Evolutionary conservation across 2,888 invertebrate species (phyloP).

Genomic region (Ligdia adustata): DNA sequence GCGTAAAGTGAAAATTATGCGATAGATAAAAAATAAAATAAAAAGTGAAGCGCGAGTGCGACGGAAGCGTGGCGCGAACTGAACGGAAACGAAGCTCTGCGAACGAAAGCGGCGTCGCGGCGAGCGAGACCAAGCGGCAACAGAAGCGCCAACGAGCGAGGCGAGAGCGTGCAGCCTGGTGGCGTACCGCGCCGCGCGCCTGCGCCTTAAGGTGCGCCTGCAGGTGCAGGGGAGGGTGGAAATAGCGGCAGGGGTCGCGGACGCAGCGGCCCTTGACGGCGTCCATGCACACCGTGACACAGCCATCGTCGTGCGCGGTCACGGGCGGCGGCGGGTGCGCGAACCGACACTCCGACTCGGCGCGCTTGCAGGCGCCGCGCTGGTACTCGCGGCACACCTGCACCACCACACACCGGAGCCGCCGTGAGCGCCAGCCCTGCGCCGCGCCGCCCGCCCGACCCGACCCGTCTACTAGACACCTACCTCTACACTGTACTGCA

Average conservation of each 20-base stretch:
- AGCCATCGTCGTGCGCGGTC: conserved; percentile 98
- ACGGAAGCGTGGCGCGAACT: conserved; percentile 83
- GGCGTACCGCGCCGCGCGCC: conserved; percentile 96
- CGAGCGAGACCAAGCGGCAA: conserved; percentile 79
- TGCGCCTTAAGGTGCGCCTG: conserved; percentile 99
- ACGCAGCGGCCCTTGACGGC: conserved; percentile 99
- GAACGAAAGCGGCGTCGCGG: conserved; percentile 81
- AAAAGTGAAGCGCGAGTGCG: conserved; percentile 83
- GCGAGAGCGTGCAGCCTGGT: conserved; percentile 85
- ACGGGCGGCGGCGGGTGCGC: conserved; percentile 99
- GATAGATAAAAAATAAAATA: conserved; percentile 79
- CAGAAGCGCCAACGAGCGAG: conserved; percentile 80
- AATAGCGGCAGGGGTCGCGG: conserved; percentile 99
- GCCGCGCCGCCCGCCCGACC: conserved; percentile 34
- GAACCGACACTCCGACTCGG: conserved; percentile 99
- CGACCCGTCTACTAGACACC: conserved; percentile 11
- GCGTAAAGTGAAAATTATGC: conserved; percentile 82
- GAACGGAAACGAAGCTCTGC: conserved; percentile 77
- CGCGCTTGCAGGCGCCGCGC: conserved; percentile 99
- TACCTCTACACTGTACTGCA: too few species aligned
- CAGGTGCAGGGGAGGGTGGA: conserved; percentile 99
- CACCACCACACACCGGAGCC: conserved; percentile 83
- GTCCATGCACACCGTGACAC: conserved; percentile 99
- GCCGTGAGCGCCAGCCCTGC: conserved; percentile 60
- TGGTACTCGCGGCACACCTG: conserved; percentile 99